phyloP scores from a whole-genome alignment of 2,888 invertebrate genomes.

The Portevinia maculata region DNA sequence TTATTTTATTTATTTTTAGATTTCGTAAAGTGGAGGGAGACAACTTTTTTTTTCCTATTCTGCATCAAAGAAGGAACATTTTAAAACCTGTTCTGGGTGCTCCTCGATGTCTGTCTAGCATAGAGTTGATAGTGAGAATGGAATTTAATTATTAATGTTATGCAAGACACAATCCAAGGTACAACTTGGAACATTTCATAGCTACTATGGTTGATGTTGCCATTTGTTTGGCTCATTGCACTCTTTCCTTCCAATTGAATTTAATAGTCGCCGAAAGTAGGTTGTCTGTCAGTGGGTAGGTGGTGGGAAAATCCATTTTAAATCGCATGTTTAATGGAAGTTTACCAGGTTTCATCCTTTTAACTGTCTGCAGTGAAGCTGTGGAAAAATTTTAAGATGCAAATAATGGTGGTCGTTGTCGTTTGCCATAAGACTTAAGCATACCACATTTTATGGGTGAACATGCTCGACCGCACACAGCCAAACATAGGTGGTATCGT shows the following conservation, averaged over 20 bases:
- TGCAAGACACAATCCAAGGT: constrained; percentile 65
- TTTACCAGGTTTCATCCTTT: neutral
- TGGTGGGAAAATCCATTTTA: constrained; percentile 10
- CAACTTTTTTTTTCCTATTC: constrained; percentile 59
- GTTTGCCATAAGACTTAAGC: constrained; percentile 50
- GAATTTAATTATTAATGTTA: constrained; percentile 72
- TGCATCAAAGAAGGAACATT: constrained; percentile 62
- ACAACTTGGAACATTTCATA: constrained; percentile 31
- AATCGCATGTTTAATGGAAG: constrained; percentile 26
- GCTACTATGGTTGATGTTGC: constrained; percentile 36
- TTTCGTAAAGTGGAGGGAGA: constrained; percentile 12
- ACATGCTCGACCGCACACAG: constrained; percentile 51
- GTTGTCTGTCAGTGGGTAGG: neutral
- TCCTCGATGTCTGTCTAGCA: constrained; percentile 3
- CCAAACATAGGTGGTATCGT: neutral
- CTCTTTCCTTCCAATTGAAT: constrained; percentile 53
- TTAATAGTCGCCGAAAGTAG: constrained; percentile 31
- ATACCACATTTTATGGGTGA: constrained; percentile 40
- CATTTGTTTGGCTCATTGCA: constrained; percentile 44
- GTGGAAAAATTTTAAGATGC: constrained; percentile 48
- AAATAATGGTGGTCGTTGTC: constrained; percentile 52
- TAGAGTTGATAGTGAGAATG: constrained; percentile 69
- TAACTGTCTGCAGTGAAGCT: constrained; percentile 41
- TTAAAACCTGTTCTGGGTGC: constrained; percentile 48
- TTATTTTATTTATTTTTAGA: constrained; percentile 54